Evolutionary conservation across 1,140 invertebrate species (phyloP).

Genomic region (Copidosoma floridanum): DNA sequence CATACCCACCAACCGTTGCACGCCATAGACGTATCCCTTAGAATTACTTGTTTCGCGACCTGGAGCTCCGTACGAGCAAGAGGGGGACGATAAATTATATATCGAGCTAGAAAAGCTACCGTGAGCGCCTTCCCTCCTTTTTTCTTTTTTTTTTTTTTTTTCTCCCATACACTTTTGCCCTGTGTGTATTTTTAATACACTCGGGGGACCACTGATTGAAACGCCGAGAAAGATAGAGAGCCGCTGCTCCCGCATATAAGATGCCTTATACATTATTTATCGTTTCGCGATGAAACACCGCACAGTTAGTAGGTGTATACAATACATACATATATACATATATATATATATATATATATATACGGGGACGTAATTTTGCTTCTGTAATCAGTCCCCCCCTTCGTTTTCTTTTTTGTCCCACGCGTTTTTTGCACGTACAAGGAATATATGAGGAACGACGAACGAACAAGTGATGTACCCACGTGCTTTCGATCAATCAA

Average conservation of each 20-base stretch:
- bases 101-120: no score
- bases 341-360: no score
- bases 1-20: no score
- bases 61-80: no score
- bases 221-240: not conserved
- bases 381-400: conserved; percentile 16
- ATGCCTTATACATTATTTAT: conserved; percentile 26
- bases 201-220: conserved; percentile 26
- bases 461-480: no score
- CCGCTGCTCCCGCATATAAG: conserved; percentile 13
- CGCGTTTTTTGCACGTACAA: conserved; percentile 21
- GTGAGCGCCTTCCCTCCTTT: not conserved
- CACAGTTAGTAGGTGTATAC: no score
- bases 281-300: conserved; percentile 15
- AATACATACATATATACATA: no score
- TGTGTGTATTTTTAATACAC: conserved; percentile 22
- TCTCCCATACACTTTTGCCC: not conserved
- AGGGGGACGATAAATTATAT: no score
- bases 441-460: no score
- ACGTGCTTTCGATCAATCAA: no score
- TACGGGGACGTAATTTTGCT: conserved; percentile 18
- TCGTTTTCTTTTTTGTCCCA: not conserved
- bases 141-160: not conserved
- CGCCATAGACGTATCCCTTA: not conserved
- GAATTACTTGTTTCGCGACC: conserved; percentile 25